Conservation (phyloP, 2,797 vertebrate genomes). For the Halcyon badia region DNA sequence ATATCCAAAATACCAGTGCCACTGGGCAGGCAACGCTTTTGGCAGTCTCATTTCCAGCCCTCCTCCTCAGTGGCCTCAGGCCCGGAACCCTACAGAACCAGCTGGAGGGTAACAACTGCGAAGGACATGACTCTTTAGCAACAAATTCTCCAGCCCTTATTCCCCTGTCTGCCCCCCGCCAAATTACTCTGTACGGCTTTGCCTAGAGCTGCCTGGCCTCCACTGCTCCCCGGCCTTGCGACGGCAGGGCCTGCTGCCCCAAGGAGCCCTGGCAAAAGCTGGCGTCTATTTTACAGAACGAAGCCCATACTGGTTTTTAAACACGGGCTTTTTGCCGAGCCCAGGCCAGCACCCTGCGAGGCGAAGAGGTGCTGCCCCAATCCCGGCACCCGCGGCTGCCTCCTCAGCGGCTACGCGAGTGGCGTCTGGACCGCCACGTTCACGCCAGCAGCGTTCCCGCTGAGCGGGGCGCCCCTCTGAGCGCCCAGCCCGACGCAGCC, state of each 20-base stretch:
- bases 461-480: accelerated
- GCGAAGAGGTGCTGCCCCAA: accelerated
- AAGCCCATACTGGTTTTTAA: accelerated
- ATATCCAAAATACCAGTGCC: accelerated
- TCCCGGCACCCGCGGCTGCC: background rate
- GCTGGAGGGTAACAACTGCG: accelerated
- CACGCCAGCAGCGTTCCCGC: too few relatives aligned
- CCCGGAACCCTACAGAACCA: accelerated
- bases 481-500: accelerated
- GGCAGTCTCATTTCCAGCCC: accelerated
- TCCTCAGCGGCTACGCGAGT: accelerated
- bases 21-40: accelerated
- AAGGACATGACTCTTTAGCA: accelerated
- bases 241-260: accelerated
- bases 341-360: background rate
- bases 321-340: too few relatives aligned
- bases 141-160: accelerated
- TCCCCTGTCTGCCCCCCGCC: accelerated
- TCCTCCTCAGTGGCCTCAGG: background rate
- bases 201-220: accelerated
- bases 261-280: accelerated
- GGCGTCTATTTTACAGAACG: accelerated
- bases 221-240: accelerated
- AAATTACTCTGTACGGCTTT: accelerated
- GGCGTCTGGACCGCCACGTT: accelerated